phyloP scores from a whole-genome alignment of 2,888 invertebrate species.

The Eugnorisma glareosa region DNA sequence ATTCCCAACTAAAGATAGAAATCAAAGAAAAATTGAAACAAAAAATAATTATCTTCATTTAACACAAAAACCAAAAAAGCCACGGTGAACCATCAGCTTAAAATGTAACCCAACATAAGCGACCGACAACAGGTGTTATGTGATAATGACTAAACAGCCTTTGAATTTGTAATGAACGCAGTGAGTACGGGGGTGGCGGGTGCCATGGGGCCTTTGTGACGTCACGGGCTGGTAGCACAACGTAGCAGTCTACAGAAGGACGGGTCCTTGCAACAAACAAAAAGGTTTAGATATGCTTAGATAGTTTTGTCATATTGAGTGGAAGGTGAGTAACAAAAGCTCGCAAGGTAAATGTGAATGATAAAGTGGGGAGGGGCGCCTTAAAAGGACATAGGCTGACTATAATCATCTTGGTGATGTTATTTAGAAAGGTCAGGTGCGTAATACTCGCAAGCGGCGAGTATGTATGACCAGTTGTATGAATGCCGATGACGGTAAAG shows the following conservation, averaged over 20 bases:
- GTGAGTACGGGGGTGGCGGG: constrained; percentile 75
- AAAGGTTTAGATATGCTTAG: neutral
- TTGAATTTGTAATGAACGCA: constrained; percentile 87
- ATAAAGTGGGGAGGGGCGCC: neutral
- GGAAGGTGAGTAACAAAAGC: neutral
- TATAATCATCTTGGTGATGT: neutral
- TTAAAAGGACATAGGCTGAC: neutral
- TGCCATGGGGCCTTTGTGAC: constrained; percentile 70
- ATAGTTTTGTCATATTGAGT: neutral
- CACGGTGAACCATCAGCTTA: constrained; percentile 59
- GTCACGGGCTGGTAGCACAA: constrained; percentile 64
- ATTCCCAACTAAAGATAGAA: neutral
- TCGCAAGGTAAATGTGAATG: neutral
- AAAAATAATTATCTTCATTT: neutral
- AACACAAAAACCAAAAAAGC: constrained; percentile 33
- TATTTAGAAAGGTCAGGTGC: neutral
- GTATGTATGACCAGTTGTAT: neutral
- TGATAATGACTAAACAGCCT: constrained; percentile 88
- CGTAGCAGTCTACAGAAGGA: constrained; percentile 14
- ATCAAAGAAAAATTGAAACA: neutral
- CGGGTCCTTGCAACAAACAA: neutral
- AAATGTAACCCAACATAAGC: constrained; percentile 72
- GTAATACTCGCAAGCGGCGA: neutral
- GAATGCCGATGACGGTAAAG: neutral
- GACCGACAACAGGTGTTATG: constrained; percentile 86